Evolutionary conservation across 2,888 invertebrate species (phyloP), one percentile per base, ranked within the genome.

Genomic region (Agrypnus murinus): DNA sequence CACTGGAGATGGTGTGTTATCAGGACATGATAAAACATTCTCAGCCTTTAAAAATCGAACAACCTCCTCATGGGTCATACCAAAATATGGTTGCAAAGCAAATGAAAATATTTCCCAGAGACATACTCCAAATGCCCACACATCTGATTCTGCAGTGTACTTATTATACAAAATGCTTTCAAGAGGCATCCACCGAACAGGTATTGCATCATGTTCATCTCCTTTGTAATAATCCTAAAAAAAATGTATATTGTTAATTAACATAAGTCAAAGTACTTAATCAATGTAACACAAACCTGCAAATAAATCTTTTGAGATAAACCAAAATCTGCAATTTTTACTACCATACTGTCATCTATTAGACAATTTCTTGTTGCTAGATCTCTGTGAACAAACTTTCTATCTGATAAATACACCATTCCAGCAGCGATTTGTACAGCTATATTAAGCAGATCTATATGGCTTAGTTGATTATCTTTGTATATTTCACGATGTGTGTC

Each of bases 71-170:
- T 98, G 98, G 9, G 97, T 97, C 93, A 97, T 94, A 4, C 97
- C 98, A 84, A 96, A 97, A 83, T 98, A 98, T 7, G 98, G 98
- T 85, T 98, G 98, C 72, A 97, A 88, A 19, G 97, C 97, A 86
- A 96, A 98, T 53, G 97, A 95, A 85, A 97, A 98, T 82, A 98
- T 95, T 87, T 98, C 98, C 98, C 98, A 98, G 46, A 98, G 87
- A 81, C 96, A 95, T 14, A 98, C 96, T 60, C 97, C 98, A 87
- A 94, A 98, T 10, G 98, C 97, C 98, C 98, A 98, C 0, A 98
- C 96, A 86, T 98, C 98, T 9, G 97, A 96, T 84, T 98, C 97
- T 72, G 95, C 90, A 10, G 98, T 97, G 86, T 97, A 98, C 85
- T 97, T 97, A 86, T 97, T 98, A 84, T 97, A 97, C 63, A 98